Evolutionary conservation across 2,113 vertebrate species (phyloP), one percentile per base, ranked within the genome.

Genomic region (Rhinopomastus cyanomelas): DNA sequence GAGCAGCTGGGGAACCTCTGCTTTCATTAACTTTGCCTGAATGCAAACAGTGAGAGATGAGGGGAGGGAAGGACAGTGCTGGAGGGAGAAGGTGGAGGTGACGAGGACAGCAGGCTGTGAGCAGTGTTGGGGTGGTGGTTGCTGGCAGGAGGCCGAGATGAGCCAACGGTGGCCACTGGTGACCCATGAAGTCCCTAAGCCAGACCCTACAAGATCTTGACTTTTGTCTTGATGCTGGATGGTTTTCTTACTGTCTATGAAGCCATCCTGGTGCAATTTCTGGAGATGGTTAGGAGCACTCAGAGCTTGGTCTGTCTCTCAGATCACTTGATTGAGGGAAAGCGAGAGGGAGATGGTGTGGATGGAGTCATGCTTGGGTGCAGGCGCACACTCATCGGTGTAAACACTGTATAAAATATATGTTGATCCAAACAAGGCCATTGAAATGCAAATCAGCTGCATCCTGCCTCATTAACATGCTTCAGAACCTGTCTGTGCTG

Each of bases 391-490:
- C 30, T 84, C 16, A 34, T 2, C 76, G 49, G 49, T n/a, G 3
- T 34, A 48, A 81, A 67, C 3, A 6, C 88, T 4, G n/a, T 46
- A 3, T 78, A 3, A 68, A 56, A 90, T 72, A 49, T 22, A 30
- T 5, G 4, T 37, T 22, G 66, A 92, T 87, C 57, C 71, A 68
- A 79, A 61, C 66, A 79, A 69, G 66, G 74, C 89, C 68, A 62
- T 19, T 61, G 77, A 92, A 61, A 92, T 96, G 94, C 83, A 90
- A 64, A 94, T 86, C n/a, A 49, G 60, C 81, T 6, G 2, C 34
- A 44, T 26, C 61, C 62, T 37, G 56, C 61, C 74, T 84, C 81
- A 19, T 84, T 75, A 72, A 2, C 32, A 8, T 61, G 77, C 90
- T 53, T 48, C 81, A 32, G 72, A 72, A 64, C 59, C 77, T 86